Evolutionary conservation across 1,140 invertebrate genomes (phyloP).

Genomic region (Tetramorium parvispinum): DNA sequence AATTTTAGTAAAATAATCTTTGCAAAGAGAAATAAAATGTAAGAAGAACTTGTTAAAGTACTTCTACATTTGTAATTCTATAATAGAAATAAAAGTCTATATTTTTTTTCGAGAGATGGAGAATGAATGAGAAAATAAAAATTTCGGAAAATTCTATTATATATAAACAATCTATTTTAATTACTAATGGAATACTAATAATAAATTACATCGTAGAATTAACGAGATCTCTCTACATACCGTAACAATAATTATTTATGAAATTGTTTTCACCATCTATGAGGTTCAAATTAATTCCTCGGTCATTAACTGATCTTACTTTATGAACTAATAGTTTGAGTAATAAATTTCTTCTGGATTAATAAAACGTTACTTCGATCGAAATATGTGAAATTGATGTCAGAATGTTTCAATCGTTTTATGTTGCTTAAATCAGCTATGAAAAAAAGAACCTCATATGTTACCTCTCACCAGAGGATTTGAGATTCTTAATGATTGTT

Average conservation of each 20-base stretch:
- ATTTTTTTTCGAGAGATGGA: neutral
- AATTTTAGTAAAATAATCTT: neutral
- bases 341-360: neutral
- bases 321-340: neutral
- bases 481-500: constrained; percentile 40
- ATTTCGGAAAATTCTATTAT: neutral
- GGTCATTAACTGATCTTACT: neutral
- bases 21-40: neutral
- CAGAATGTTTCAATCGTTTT: constrained; percentile 1
- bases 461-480: constrained; percentile 26
- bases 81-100: neutral
- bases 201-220: neutral
- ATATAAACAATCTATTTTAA: neutral
- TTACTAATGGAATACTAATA: neutral
- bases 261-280: neutral
- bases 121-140: neutral
- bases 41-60: neutral
- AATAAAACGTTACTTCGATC: neutral
- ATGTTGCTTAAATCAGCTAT: constrained; percentile 6
- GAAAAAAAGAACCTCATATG: neutral
- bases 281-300: constrained; percentile 17
- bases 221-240: neutral
- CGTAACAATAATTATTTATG: neutral
- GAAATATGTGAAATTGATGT: neutral
- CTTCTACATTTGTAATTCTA: neutral